These are phyloP conservation scores for Dicrostonyx torquatus DNA, from an alignment of 2,797 vertebrate genomes.

Conservation along the genomic window DNA sequence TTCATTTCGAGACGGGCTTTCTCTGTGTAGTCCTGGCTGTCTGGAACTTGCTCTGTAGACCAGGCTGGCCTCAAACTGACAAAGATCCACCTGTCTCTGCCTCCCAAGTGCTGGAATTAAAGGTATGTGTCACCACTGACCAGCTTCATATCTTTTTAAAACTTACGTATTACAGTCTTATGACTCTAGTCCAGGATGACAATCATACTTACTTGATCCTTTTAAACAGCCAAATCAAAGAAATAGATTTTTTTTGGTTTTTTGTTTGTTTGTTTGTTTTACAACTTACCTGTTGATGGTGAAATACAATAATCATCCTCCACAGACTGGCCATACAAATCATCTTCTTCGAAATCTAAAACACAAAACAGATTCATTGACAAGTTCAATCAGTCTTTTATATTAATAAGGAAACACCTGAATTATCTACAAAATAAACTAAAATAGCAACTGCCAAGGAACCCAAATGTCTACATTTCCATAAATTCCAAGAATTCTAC, in stretches of 20 bases:
- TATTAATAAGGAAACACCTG: background rate
- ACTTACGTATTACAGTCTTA: slow-evolving; percentile 22
- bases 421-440: slow-evolving; percentile 54
- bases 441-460: slow-evolving; percentile 9
- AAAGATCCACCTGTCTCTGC: background rate
- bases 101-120: background rate
- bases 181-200: background rate
- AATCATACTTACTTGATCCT: slow-evolving; percentile 6
- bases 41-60: too few relatives aligned
- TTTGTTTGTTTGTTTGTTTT: background rate
- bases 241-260: background rate
- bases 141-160: slow-evolving; percentile 22
- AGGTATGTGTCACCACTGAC: background rate
- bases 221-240: slow-evolving; percentile 38
- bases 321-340: slow-evolving; percentile 97
- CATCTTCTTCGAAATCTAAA: slow-evolving; percentile 98
- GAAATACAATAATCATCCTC: slow-evolving; percentile 99
- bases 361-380: slow-evolving; percentile 52
- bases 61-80: background rate
- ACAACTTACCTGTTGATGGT: slow-evolving; percentile 90
- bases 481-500: slow-evolving; percentile 34
- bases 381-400: slow-evolving; percentile 30
- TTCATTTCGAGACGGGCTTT: background rate
- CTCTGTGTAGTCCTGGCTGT: background rate
- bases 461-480: background rate